These are phyloP conservation scores for Sisor rabdophorus DNA, from an alignment of 2,113 vertebrate genomes.

Conservation along the genomic window DNA sequence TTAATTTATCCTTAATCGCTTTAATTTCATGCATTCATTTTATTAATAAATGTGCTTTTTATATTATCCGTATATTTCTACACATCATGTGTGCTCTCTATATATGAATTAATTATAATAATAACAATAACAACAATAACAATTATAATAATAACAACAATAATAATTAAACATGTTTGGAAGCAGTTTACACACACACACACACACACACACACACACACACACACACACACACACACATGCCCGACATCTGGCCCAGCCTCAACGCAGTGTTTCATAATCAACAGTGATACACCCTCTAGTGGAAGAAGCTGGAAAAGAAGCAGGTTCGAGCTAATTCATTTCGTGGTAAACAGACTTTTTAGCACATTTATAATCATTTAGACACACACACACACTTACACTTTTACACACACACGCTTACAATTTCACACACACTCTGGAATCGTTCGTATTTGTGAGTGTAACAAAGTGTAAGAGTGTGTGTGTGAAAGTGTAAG, in stretches of 20 bases:
- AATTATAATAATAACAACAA: too few species aligned
- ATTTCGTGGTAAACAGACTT: constrained; percentile 8
- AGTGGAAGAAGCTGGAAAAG: constrained; percentile 21
- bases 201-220: too few species aligned
- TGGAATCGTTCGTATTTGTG: too few species aligned
- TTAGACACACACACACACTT: neutral
- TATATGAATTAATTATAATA: too few species aligned
- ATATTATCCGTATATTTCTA: neutral
- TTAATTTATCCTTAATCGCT: neutral
- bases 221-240: too few species aligned
- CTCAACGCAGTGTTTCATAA: neutral
- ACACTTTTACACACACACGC: neutral
- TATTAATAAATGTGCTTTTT: neutral
- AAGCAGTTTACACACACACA: too few species aligned
- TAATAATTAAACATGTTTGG: too few species aligned
- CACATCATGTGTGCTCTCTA: neutral
- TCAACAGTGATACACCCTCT: constrained; percentile 50
- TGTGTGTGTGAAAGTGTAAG: too few species aligned
- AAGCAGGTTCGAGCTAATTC: neutral
- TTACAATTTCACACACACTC: neutral
- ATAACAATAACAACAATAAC: too few species aligned
- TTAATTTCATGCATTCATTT: neutral
- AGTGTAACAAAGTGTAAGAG: too few species aligned
- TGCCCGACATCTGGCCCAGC: neutral
- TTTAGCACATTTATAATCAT: neutral